Conservation (phyloP, 2,797 vertebrate species). For the Lates japonicus region DNA sequence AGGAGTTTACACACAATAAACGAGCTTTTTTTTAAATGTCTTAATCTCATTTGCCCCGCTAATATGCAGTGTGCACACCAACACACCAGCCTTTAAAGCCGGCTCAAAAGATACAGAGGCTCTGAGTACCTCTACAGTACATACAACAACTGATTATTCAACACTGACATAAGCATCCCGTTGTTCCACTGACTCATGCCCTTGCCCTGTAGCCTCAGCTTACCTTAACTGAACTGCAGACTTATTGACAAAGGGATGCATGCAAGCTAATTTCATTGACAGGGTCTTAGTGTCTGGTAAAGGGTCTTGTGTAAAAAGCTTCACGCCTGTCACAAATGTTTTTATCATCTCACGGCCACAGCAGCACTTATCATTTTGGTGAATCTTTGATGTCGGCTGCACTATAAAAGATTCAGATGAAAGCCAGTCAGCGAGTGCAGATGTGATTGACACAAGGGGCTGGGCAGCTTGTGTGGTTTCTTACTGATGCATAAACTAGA, state of each 20-base stretch:
- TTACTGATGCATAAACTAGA: conserved; percentile 69
- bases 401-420: conserved; percentile 63
- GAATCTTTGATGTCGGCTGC: conserved; percentile 53
- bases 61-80: conserved; percentile 41
- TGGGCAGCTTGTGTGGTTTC: conserved; percentile 60
- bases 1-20: conserved; percentile 69
- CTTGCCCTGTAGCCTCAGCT: conserved; percentile 22
- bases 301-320: conserved; percentile 25
- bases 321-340: conserved; percentile 56
- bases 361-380: conserved; percentile 48
- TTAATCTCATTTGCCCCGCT: conserved; percentile 75
- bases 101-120: conserved; percentile 30
- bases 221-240: conserved; percentile 40
- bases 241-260: conserved; percentile 38
- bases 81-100: conserved; percentile 52
- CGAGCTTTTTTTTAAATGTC: conserved; percentile 60
- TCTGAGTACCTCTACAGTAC: conserved; percentile 27
- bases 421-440: conserved; percentile 52
- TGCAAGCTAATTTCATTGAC: conserved; percentile 30
- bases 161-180: conserved; percentile 35
- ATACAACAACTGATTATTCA: conserved; percentile 31
- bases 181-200: conserved; percentile 22
- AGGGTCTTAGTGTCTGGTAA: conserved; percentile 25
- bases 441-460: conserved; percentile 70
- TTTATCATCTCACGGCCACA: conserved; percentile 43